A percentile compares a stretch with the other conserved stretches of the same genome.
Evolutionary conservation across 2,888 invertebrate species (phyloP).

Genomic region (Coleophora flavipennella): DNA sequence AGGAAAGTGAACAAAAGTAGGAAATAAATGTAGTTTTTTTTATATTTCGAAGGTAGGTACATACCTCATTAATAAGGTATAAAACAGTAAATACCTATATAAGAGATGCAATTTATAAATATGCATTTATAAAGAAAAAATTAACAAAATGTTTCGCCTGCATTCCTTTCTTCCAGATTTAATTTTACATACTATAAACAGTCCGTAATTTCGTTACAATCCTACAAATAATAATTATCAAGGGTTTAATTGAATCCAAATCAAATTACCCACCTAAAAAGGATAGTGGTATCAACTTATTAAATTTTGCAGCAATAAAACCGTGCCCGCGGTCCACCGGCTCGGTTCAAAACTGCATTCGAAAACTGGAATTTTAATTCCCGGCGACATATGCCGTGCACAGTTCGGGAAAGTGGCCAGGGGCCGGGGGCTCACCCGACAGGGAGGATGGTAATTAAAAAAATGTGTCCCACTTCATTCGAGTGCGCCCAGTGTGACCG

Average conservation of each 20-base stretch:
- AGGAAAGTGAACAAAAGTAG: no score
- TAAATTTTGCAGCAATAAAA: no score
- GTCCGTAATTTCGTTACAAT: constrained; percentile 5
- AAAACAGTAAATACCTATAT: no score
- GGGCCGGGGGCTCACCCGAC: constrained; percentile 12
- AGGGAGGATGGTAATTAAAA: constrained; percentile 56
- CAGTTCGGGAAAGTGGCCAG: constrained; percentile 18
- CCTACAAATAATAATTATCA: not conserved
- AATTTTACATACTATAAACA: not conserved
- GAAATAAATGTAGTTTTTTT: no score
- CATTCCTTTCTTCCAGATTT: constrained; percentile 4
- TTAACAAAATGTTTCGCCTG: constrained; percentile 10
- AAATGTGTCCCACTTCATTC: constrained; percentile 68
- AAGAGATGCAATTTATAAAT: no score
- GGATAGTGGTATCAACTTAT: no score
- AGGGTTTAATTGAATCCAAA: no score
- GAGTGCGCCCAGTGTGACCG: constrained; percentile 41
- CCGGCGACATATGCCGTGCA: constrained; percentile 54
- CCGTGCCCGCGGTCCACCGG: constrained; percentile 9
- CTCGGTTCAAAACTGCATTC: constrained; percentile 51
- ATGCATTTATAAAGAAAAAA: not conserved
- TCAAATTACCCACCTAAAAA: no score
- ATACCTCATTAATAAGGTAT: no score
- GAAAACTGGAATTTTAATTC: constrained; percentile 62
- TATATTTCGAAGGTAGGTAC: no score